phyloP scores from a whole-genome alignment of 2,797 vertebrate genomes.

The Smutsia temminckii region DNA sequence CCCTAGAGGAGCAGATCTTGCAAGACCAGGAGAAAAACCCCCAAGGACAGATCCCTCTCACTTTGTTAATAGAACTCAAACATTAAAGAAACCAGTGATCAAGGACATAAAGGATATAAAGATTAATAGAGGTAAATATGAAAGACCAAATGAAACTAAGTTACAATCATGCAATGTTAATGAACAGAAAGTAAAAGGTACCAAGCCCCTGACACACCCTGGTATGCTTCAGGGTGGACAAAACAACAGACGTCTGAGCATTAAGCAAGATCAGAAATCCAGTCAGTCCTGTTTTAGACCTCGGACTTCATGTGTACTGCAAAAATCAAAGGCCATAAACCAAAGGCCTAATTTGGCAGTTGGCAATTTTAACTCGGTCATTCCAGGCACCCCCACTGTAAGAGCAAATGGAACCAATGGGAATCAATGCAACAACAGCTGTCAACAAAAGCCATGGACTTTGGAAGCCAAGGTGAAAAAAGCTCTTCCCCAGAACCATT shows the following conservation, averaged over 20 bases:
- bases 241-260: background rate
- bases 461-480: background rate
- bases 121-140: background rate
- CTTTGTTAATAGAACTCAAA: background rate
- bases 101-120: slow-evolving; percentile 3
- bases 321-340: background rate
- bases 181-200: background rate
- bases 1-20: background rate
- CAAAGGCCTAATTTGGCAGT: background rate
- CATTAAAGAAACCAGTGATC: background rate
- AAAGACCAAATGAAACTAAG: background rate
- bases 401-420: background rate
- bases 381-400: background rate
- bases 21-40: slow-evolving; percentile 22
- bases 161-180: background rate
- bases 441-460: background rate
- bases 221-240: accelerated
- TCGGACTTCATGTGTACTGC: background rate
- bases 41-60: accelerated
- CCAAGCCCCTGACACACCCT: background rate
- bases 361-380: background rate
- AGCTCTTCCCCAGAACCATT: background rate
- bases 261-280: background rate
- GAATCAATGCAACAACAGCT: accelerated
- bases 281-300: background rate